These are phyloP conservation scores for Agapostemon virescens DNA, from an alignment of 2,888 invertebrate genomes.

Conservation along the genomic window DNA sequence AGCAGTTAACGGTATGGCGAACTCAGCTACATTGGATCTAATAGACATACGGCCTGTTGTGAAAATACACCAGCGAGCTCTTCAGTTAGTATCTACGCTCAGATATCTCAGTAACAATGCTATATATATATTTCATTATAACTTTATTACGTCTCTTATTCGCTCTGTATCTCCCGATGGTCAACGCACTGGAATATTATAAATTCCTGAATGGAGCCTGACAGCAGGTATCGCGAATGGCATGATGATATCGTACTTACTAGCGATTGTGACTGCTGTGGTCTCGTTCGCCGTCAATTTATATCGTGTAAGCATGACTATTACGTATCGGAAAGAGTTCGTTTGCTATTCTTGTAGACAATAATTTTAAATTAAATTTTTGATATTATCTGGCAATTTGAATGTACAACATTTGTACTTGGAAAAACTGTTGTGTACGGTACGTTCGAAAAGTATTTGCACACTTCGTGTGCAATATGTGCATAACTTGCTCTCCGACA, in stretches of 20 bases:
- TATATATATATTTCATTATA: not conserved
- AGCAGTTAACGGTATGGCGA: too few species aligned
- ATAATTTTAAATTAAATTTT: not conserved
- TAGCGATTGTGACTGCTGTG: not conserved
- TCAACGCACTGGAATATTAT: not conserved
- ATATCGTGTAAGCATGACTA: not conserved
- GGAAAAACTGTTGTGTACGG: too few species aligned
- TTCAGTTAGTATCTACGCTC: too few species aligned
- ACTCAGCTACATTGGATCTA: too few species aligned
- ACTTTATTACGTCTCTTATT: not conserved
- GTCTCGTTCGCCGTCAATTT: not conserved
- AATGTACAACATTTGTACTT: not conserved
- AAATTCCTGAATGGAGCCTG: not conserved
- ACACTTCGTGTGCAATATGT: too few species aligned
- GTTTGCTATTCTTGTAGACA: not conserved
- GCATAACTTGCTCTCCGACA: too few species aligned
- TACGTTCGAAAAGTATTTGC: too few species aligned
- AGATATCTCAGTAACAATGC: too few species aligned
- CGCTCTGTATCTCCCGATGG: not conserved
- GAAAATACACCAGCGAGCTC: too few species aligned
- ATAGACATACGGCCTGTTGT: too few species aligned
- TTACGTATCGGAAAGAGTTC: not conserved
- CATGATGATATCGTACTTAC: not conserved
- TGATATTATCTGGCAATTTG: not conserved
- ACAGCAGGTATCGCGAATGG: not conserved